Percentiles rank a stretch among this genome's conserved stretches.
Conservation (phyloP, 2,113 vertebrate species). For the Sinosuthora webbiana region DNA sequence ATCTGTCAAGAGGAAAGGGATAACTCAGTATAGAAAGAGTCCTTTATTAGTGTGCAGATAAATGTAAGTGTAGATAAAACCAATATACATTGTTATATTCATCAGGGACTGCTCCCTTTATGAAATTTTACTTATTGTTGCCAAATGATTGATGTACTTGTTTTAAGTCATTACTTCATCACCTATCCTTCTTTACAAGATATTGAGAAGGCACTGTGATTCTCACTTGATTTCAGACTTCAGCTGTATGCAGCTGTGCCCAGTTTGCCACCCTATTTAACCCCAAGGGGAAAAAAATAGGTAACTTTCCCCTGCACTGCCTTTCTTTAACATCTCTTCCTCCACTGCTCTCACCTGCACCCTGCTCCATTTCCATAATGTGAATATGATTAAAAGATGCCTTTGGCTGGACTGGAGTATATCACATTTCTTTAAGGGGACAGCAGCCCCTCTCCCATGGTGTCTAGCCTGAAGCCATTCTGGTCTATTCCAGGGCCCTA, state of each 20-base stretch:
- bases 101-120: background rate
- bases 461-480: background rate
- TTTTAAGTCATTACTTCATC: conserved; percentile 4
- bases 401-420: background rate
- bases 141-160: background rate
- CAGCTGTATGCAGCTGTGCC: background rate
- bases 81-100: background rate
- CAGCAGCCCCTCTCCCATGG: background rate
- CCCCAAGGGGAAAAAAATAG: background rate
- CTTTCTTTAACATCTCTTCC: background rate
- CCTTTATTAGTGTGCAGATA: conserved; percentile 17
- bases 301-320: background rate
- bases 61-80: conserved; percentile 22
- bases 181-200: background rate
- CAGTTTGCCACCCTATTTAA: background rate
- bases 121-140: background rate
- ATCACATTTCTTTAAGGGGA: background rate
- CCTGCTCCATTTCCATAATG: background rate
- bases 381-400: background rate
- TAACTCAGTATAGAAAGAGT: background rate
- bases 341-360: background rate
- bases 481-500: background rate
- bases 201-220: background rate
- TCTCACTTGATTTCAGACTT: background rate
- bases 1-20: conserved; percentile 33